A percentile compares a stretch with the other conserved stretches of the same genome.
Conservation (phyloP, 2,888 invertebrate species). For the Tyria jacobaeae region DNA sequence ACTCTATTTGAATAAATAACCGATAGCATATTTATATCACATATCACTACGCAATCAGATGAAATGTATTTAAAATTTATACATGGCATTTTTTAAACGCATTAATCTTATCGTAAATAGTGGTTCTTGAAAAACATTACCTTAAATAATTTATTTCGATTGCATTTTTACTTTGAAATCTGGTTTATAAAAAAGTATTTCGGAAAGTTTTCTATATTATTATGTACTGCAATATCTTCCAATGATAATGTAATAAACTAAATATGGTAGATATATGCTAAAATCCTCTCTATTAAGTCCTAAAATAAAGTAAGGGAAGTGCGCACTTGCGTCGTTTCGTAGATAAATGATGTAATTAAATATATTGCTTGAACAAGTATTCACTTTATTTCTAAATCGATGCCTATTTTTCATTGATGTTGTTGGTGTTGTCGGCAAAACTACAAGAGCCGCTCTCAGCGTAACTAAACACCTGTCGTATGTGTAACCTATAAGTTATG, state of each 20-base stretch:
- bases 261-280: too few relatives aligned
- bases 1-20: conserved; percentile 82
- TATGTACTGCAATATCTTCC: conserved; percentile 3
- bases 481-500: conserved; percentile 64
- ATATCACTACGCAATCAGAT: conserved; percentile 65
- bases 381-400: conserved; percentile 70
- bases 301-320: conserved; percentile 19
- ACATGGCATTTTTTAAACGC: conserved; percentile 62
- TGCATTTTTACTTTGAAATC: conserved; percentile 19
- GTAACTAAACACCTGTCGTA: conserved; percentile 60
- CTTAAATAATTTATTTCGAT: conserved; percentile 20
- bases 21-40: conserved; percentile 75
- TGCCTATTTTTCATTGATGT: conserved; percentile 69
- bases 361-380: conserved; percentile 63
- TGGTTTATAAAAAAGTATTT: conserved; percentile 9
- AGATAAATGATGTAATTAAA: conserved; percentile 74
- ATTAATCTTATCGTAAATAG: conserved; percentile 64
- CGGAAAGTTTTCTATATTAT: conserved; percentile 13
- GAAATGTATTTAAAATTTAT: conserved; percentile 65
- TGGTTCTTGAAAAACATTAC: conserved; percentile 22
- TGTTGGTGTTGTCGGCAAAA: conserved; percentile 55
- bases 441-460: conserved; percentile 48
- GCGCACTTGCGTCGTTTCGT: conserved; percentile 41
- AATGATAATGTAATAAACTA: neutral
- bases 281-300: conserved; percentile 11